Conservation (phyloP, 2,113 vertebrate species). For the Leptocoma aspasia region DNA sequence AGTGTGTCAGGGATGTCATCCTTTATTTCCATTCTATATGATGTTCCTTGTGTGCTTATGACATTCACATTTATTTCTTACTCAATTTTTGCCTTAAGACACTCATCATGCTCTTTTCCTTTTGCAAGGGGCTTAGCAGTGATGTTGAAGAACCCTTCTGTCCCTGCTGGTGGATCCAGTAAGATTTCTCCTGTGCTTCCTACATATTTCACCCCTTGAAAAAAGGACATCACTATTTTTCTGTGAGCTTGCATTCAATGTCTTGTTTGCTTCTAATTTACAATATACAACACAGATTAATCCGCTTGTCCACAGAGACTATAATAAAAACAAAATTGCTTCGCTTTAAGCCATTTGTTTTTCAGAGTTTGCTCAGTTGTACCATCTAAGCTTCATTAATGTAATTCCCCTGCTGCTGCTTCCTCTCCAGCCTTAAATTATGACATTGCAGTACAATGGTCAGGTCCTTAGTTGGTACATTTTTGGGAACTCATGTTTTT, state of each 20-base stretch:
- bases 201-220: neutral
- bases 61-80: neutral
- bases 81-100: neutral
- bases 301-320: neutral
- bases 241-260: neutral
- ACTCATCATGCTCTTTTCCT: neutral
- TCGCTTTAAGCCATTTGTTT: neutral
- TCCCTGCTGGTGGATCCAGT: neutral
- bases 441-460: neutral
- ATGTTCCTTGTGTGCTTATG: neutral
- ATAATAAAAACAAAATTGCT: neutral
- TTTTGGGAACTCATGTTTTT: neutral
- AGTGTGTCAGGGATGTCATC: neutral
- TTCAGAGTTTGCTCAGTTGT: neutral
- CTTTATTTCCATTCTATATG: neutral
- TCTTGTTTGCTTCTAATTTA: constrained; percentile 5
- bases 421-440: constrained; percentile 16
- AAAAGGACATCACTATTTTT: neutral
- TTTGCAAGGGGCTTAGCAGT: neutral
- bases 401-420: neutral
- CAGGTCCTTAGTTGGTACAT: neutral
- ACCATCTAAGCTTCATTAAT: neutral
- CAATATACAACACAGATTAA: neutral
- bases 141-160: neutral
- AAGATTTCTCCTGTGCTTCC: neutral